Evolutionary conservation across 2,113 vertebrate genomes (phyloP), one percentile per base, ranked within the genome.

Genomic region (Gila orcuttii): DNA sequence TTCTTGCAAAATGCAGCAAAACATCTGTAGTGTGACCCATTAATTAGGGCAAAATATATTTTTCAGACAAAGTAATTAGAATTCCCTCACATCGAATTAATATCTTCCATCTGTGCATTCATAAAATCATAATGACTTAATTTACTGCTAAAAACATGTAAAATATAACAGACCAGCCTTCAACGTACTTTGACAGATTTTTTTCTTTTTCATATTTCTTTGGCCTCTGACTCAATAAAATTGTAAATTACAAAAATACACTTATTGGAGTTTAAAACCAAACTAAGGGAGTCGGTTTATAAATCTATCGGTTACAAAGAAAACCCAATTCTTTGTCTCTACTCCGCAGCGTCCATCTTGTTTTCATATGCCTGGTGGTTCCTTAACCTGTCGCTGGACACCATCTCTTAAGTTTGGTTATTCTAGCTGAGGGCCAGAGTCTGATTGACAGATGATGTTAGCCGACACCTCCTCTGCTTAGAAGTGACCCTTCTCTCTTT

Each of bases 391-490:
- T 90, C 84, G 85, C 88, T 88, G 86, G 87, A 87, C 83, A 12
- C 25, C 17, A 73, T 90, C 55, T 86, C 82, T 73, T 80, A 75
- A 86, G 85, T 93, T 93, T 87, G 88, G 88, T 91, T 89, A 85
- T 87, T 86, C 82, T 92, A 90, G 92, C 93, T 93, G 85, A 90
- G 86, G 91, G 92, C 86, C 73, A 89, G 86, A 31, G 88, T 90
- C 92, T 94, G 94, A 95, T 90, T 92, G 94, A 92, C 94, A 93
- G 92, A 89, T 87, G 47, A 85, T 90, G 93, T 91, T 94, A 94
- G 90, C 71, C 73, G 90, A 94, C 91, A 95, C 94, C 91, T 91
- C 1, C 76, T 88, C 83, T 89, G 91, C 91, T 91, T 89, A 86
- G 93, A 90, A 91, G 90, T 92, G 91, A 88, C 92, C 91, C 82